Percentiles rank a stretch among this genome's conserved stretches.
Conservation (phyloP, 2,888 invertebrate species). For the Lithophane semibrunnea region DNA sequence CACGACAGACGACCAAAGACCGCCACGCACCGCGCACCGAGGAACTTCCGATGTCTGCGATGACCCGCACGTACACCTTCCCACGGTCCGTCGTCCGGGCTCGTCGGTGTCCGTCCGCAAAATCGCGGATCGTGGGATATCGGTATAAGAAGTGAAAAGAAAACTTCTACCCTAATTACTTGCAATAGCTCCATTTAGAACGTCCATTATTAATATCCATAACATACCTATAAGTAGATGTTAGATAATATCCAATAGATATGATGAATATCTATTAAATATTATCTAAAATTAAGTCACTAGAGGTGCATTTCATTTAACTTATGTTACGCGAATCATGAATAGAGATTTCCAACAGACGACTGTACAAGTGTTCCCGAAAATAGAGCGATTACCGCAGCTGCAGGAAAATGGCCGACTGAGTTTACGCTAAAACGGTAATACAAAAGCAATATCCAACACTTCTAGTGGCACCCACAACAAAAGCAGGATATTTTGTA, state of each 20-base stretch:
- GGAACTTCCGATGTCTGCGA: too few species aligned
- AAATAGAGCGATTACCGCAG: conserved; percentile 71
- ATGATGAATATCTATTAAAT: neutral
- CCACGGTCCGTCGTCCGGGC: too few species aligned
- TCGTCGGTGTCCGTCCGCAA: too few species aligned
- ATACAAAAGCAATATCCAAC: conserved; percentile 86
- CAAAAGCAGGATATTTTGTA: conserved; percentile 88
- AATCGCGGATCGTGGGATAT: too few species aligned
- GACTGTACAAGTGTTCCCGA: conserved; percentile 52
- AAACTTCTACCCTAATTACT: neutral
- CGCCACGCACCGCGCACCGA: too few species aligned
- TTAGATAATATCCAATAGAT: neutral
- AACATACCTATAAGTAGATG: neutral
- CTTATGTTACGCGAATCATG: conserved; percentile 34
- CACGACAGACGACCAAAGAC: too few species aligned
- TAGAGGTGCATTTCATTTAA: neutral
- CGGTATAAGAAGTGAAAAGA: neutral
- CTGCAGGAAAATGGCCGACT: conserved; percentile 73
- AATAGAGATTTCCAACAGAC: conserved; percentile 42
- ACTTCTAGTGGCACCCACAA: conserved; percentile 79
- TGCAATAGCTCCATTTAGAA: neutral
- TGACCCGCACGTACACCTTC: too few species aligned
- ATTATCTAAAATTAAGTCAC: neutral
- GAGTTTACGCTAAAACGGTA: conserved; percentile 79
- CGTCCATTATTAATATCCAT: neutral